Conservation (phyloP, 2,113 vertebrate genomes). For the zebrafish (Danio rerio) region DNA sequence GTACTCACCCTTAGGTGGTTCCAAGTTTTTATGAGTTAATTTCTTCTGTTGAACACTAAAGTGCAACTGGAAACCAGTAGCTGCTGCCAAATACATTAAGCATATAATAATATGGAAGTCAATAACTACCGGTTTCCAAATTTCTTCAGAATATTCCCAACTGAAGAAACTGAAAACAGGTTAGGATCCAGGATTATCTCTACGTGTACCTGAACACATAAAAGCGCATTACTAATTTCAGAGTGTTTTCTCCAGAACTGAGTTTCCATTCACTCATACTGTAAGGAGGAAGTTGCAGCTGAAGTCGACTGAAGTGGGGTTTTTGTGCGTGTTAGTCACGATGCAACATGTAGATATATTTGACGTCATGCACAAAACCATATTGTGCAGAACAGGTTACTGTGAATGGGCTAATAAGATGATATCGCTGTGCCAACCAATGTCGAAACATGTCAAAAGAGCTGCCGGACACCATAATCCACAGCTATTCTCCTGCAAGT, state of each 20-base stretch:
- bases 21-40: too few relatives aligned
- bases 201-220: neutral
- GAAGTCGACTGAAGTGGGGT: neutral
- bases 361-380: neutral
- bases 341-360: neutral
- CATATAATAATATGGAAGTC: too few relatives aligned
- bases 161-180: too few relatives aligned
- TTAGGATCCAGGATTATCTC: too few relatives aligned
- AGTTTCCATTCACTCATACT: neutral
- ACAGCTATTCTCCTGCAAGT: neutral
- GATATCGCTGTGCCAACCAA: too few relatives aligned
- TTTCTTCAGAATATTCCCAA: too few relatives aligned
- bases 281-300: neutral
- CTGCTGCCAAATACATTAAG: too few relatives aligned
- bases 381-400: neutral
- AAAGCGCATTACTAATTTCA: neutral
- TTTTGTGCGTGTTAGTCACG: neutral
- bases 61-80: too few relatives aligned
- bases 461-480: neutral
- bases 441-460: neutral
- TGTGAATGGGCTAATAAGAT: neutral
- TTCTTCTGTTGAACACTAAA: too few relatives aligned
- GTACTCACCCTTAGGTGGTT: too few relatives aligned
- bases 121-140: too few relatives aligned
- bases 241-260: neutral